Evolutionary conservation across 2,797 vertebrate species (phyloP), one percentile per base, ranked within the genome.

Genomic region (Bradypus variegatus): DNA sequence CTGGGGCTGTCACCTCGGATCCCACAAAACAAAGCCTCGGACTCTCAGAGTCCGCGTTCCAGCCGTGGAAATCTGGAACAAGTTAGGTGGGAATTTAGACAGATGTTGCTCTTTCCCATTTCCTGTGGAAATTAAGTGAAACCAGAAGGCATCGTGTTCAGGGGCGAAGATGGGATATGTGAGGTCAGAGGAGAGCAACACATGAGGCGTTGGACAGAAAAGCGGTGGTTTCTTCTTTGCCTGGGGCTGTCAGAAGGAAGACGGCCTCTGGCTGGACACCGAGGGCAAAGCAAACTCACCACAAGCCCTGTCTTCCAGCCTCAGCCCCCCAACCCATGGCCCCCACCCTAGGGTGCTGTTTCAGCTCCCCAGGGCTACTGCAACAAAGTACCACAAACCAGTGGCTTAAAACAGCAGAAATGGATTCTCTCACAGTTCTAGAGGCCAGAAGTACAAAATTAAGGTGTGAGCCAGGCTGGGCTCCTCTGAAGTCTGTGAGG

Each of bases 121-220:
- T 95, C 94, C 92, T 93, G 67, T 93, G 94, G 45, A 95, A 90
- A 83, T 67, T 94, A 95, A 94, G 36, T 93, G 82, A 95, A 76
- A 93, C 83, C 65, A 95, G 53, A 76, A 91, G 85, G 93, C 73
- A 41, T 88, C 60, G 88, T 25, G 18, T 64, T 83, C 81, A 69
- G 64, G 33, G 73, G 60, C 70, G 80, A 78, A 70, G 90, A 90
- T 3, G 89, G 89, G 92, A 73, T 84, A 58, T n/a, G 45, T n/a
- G 87, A 92, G 85, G 82, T 72, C 86, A 33, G 81, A 94, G 79
- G 83, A 93, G 84, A 92, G 90, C 87, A 95, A 83, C 3, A 73
- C 41, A 6, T 8, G 78, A 81, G 21, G 55, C 82, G 70, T 84
- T 94, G 83, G 82, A 91, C 65, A 79, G 55, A 65, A 76, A 69